Conservation (phyloP, 2,113 vertebrate species). For the Nerophis lumbriciformis region DNA sequence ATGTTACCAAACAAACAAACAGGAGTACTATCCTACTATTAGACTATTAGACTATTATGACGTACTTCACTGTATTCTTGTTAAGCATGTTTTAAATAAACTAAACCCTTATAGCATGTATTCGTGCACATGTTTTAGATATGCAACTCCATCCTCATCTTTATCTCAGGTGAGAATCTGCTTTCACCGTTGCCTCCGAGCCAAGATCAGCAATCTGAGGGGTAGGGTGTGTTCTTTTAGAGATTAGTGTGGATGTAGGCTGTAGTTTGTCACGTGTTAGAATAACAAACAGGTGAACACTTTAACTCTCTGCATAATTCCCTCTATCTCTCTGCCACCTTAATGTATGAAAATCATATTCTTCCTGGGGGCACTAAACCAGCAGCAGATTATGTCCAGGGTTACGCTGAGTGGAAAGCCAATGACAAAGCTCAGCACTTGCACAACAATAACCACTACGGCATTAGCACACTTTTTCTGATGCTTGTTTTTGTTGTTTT, state of each 20-base stretch:
- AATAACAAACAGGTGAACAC: conserved; percentile 74
- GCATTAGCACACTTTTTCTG: conserved; percentile 40
- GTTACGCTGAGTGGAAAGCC: conserved; percentile 60
- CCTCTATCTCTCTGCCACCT: conserved; percentile 53
- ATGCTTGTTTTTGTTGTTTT: conserved; percentile 14
- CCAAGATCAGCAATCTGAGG: conserved; percentile 68
- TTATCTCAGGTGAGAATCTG: conserved; percentile 73
- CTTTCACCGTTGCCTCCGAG: conserved; percentile 52
- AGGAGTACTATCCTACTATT: conserved; percentile 20
- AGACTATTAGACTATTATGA: conserved; percentile 5
- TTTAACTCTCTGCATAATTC: conserved; percentile 70
- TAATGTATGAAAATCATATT: conserved; percentile 72
- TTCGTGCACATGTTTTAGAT: conserved; percentile 39
- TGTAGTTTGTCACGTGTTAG: conserved; percentile 52
- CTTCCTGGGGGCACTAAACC: conserved; percentile 60
- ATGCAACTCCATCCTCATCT: conserved; percentile 36
- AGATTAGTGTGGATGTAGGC: conserved; percentile 69
- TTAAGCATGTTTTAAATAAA: too few relatives aligned
- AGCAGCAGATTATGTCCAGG: conserved; percentile 70
- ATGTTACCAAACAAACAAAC: conserved; percentile 72
- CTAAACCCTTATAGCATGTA: too few relatives aligned
- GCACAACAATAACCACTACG: conserved; percentile 55
- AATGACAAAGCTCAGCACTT: conserved; percentile 58
- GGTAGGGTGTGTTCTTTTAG: conserved; percentile 64
- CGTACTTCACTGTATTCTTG: too few relatives aligned